Percentiles rank a stretch among this genome's conserved stretches.
Evolutionary conservation across 2,888 invertebrate genomes (phyloP).

Genomic region (Machimus atricapillus): DNA sequence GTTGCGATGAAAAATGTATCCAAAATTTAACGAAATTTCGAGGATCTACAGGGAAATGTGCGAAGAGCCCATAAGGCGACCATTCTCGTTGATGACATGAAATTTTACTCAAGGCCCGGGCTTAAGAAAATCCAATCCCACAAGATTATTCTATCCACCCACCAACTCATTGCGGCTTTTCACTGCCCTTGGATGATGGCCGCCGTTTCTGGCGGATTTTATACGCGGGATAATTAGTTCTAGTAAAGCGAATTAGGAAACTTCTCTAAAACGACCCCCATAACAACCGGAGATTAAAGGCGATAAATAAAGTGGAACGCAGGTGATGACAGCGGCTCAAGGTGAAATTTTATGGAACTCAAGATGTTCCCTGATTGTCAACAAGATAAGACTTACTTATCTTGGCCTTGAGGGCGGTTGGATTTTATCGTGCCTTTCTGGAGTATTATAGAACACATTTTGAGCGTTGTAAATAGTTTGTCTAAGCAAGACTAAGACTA

Average conservation of each 20-base stretch:
- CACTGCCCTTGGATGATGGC: slow-evolving; percentile 6
- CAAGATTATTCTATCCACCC: slow-evolving; percentile 2
- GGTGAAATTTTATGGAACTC: background rate
- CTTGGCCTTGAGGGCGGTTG: background rate
- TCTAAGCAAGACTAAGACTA: background rate
- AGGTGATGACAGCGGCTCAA: slow-evolving; percentile 14
- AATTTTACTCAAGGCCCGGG: slow-evolving; percentile 3
- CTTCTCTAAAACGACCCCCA: background rate
- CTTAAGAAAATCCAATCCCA: slow-evolving; percentile 14
- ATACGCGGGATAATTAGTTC: slow-evolving; percentile 19
- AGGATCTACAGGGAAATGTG: slow-evolving; percentile 26
- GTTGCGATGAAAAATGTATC: slow-evolving; percentile 10
- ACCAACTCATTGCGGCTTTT: background rate
- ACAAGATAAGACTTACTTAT: background rate
- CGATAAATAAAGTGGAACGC: background rate
- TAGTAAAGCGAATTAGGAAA: slow-evolving; percentile 15
- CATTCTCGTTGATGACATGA: slow-evolving; percentile 27
- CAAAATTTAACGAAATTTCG: slow-evolving; percentile 23
- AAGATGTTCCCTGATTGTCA: background rate
- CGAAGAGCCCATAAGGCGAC: slow-evolving; percentile 26
- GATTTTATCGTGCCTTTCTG: background rate
- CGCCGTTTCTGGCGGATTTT: slow-evolving; percentile 6
- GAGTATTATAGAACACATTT: background rate
- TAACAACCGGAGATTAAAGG: slow-evolving; percentile 17
- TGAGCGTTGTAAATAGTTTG: background rate